Percentiles rank a stretch among this genome's conserved stretches.
phyloP scores from a whole-genome alignment of 2,888 invertebrate species.

The Scaptomyza polygonia region DNA sequence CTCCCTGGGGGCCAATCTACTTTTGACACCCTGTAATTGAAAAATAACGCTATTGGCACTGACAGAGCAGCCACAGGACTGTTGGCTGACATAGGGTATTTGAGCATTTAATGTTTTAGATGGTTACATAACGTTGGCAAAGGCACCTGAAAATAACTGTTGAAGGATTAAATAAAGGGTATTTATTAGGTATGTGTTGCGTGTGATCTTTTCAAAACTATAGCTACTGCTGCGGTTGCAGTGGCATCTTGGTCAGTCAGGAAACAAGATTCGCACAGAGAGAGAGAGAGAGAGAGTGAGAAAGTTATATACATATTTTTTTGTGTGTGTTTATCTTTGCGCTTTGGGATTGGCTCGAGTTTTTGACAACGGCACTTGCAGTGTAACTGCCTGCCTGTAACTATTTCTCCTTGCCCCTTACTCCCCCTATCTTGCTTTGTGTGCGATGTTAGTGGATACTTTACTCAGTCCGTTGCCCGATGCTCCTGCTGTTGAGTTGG shows the following conservation, averaged over 20 bases:
- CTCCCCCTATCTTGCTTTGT: not conserved
- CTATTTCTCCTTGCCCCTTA: not conserved
- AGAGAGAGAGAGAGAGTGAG: not conserved
- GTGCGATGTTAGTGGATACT: slow-evolving; percentile 1
- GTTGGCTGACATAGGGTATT: not conserved
- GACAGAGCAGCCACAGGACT: not conserved
- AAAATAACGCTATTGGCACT: not conserved
- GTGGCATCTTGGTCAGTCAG: slow-evolving; percentile 29
- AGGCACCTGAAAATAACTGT: not conserved
- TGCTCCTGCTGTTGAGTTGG: slow-evolving; percentile 18
- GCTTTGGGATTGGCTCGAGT: slow-evolving; percentile 47
- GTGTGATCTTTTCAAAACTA: not conserved
- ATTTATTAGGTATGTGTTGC: not conserved
- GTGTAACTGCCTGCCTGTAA: slow-evolving; percentile 10
- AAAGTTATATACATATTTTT: not conserved
- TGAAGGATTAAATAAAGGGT: not conserved
- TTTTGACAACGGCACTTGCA: slow-evolving; percentile 27
- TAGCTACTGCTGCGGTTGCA: slow-evolving; percentile 18
- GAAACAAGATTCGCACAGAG: not conserved
- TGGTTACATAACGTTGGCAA: not conserved
- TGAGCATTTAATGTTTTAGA: not conserved
- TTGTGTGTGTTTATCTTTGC: slow-evolving; percentile 53
- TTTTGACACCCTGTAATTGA: slow-evolving; percentile 25
- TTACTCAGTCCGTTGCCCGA: not conserved
- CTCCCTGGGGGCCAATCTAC: slow-evolving; percentile 28